A percentile compares a stretch with the other conserved stretches of the same genome.
These are phyloP conservation scores for Rana temporaria DNA, from an alignment of 2,113 vertebrate species.

Conservation along the genomic window DNA sequence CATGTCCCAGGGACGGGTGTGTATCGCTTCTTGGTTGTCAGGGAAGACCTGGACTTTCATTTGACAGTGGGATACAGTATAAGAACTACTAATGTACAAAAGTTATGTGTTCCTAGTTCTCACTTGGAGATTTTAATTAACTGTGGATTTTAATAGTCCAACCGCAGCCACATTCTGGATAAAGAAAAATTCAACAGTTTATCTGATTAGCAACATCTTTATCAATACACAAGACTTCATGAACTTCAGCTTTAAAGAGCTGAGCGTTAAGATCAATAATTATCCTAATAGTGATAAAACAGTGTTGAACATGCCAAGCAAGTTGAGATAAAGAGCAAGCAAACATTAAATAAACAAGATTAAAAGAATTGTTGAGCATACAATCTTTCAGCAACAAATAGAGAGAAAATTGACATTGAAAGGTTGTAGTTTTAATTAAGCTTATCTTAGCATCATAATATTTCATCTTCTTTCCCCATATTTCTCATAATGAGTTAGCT, in stretches of 20 bases:
- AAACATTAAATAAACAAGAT: constrained; percentile 10
- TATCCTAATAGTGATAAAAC: not conserved
- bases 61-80: too few species aligned
- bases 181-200: too few species aligned
- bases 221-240: too few species aligned
- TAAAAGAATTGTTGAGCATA: not conserved
- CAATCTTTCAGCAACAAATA: constrained; percentile 5
- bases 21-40: too few species aligned
- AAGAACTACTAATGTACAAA: too few species aligned
- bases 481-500: constrained; percentile 19
- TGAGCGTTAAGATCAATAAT: not conserved
- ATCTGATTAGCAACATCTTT: too few species aligned
- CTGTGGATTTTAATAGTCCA: too few species aligned
- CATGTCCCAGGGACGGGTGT: too few species aligned
- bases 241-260: not conserved
- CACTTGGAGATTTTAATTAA: too few species aligned
- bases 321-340: constrained; percentile 9
- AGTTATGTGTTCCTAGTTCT: too few species aligned
- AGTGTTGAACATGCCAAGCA: not conserved
- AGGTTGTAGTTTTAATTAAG: constrained; percentile 10
- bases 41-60: too few species aligned
- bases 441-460: constrained; percentile 2
- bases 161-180: too few species aligned
- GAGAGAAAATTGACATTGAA: constrained; percentile 5
- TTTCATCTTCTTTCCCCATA: not conserved